Evolutionary conservation across 2,888 invertebrate genomes (phyloP).

Genomic region (Pollenia griseotomentosa): DNA sequence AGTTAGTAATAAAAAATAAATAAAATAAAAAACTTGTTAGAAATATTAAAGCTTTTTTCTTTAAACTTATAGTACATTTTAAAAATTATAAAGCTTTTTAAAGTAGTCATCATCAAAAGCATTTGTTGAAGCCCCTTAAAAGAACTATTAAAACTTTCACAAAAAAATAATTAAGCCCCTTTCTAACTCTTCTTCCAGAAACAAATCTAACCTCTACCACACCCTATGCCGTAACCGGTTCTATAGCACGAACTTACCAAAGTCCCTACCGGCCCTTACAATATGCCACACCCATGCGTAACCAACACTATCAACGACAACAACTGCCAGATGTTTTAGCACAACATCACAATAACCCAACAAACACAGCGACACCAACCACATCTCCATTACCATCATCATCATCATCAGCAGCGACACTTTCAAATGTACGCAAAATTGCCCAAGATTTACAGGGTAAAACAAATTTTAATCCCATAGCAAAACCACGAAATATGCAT

Average conservation of each 20-base stretch:
- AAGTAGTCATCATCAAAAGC: too few relatives aligned
- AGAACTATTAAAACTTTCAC: too few relatives aligned
- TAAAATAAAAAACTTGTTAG: too few relatives aligned
- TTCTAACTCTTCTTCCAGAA: constrained; percentile 48
- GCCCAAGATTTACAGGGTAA: constrained; percentile 80
- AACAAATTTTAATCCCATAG: constrained; percentile 78
- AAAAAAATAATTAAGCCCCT: not conserved
- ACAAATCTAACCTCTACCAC: constrained; percentile 53
- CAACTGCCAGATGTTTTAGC: constrained; percentile 62
- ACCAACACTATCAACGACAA: constrained; percentile 56
- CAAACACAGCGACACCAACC: constrained; percentile 60
- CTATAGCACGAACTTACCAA: constrained; percentile 59
- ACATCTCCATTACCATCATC: constrained; percentile 69
- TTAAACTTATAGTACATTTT: too few relatives aligned
- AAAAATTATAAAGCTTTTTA: too few relatives aligned
- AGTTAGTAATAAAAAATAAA: too few relatives aligned
- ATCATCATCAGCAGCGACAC: constrained; percentile 18
- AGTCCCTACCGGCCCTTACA: constrained; percentile 69
- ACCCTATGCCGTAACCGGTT: constrained; percentile 67
- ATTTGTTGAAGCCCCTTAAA: too few relatives aligned
- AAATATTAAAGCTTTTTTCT: too few relatives aligned
- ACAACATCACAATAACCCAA: constrained; percentile 56
- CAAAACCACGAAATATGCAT: constrained; percentile 73
- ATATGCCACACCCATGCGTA: constrained; percentile 74
- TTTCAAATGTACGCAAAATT: constrained; percentile 79